Evolutionary conservation across 2,888 invertebrate genomes (phyloP).

Genomic region (Drepanosiphum platanoidis): DNA sequence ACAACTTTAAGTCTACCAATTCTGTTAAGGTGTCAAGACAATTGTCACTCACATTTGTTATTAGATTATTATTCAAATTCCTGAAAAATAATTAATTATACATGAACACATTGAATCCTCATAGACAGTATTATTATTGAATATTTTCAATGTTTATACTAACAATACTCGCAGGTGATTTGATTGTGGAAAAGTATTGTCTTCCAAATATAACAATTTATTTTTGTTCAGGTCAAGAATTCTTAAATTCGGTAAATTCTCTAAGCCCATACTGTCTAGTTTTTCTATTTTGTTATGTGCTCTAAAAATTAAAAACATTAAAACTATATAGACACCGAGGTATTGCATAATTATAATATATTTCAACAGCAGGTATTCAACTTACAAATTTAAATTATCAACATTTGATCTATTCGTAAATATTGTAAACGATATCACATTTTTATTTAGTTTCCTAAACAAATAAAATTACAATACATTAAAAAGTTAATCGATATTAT

Average conservation of each 20-base stretch:
- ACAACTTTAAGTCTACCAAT: slow-evolving; percentile 36
- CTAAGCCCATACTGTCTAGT: slow-evolving; percentile 69
- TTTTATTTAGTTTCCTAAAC: slow-evolving; percentile 72
- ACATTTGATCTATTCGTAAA: slow-evolving; percentile 67
- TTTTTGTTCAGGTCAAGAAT: slow-evolving; percentile 85
- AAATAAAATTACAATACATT: slow-evolving; percentile 67
- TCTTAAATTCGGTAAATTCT: slow-evolving; percentile 72
- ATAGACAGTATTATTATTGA: neutral
- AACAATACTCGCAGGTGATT: slow-evolving; percentile 64
- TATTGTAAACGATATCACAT: slow-evolving; percentile 71
- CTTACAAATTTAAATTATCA: slow-evolving; percentile 70
- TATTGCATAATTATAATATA: neutral
- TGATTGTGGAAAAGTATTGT: slow-evolving; percentile 74
- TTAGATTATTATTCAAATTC: slow-evolving; percentile 45
- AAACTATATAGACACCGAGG: neutral
- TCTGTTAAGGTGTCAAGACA: slow-evolving; percentile 13
- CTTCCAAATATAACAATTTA: slow-evolving; percentile 76
- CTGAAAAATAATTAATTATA: slow-evolving; percentile 20
- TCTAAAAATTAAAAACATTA: slow-evolving; percentile 66
- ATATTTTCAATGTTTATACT: slow-evolving; percentile 47
- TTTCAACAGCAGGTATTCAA: slow-evolving; percentile 57
- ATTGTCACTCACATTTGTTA: slow-evolving; percentile 13
- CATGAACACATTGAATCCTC: neutral
- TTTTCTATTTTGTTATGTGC: slow-evolving; percentile 70
- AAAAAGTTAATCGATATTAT: slow-evolving; percentile 69